Percentiles rank a stretch among this genome's conserved stretches.
Conservation (phyloP, 2,113 vertebrate genomes). For the Pluvianellus socialis region DNA sequence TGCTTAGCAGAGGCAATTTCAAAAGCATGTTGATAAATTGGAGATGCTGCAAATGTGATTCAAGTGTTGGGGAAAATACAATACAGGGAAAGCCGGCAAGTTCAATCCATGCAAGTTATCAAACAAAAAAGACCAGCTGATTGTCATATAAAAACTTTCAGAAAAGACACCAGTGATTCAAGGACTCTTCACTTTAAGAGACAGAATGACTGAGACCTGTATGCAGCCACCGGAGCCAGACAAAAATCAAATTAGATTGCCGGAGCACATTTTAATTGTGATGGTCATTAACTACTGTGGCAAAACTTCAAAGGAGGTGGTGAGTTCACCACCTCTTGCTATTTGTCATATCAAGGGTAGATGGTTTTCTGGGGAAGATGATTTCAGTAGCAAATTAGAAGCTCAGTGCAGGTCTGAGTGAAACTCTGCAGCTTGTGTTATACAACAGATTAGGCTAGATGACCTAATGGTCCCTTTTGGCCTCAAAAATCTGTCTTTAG, state of each 20-base stretch:
- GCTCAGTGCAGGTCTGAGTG: not conserved
- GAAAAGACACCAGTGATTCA: not conserved
- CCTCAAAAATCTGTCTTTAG: not conserved
- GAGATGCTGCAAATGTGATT: not conserved
- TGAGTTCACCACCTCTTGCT: not conserved
- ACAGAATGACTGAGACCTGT: not conserved
- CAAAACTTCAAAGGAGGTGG: not conserved
- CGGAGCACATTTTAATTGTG: not conserved
- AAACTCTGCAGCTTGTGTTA: not conserved
- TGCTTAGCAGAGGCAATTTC: not conserved
- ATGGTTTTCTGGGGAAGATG: not conserved
- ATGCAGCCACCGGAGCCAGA: not conserved
- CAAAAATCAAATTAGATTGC: not conserved
- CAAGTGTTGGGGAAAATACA: not conserved
- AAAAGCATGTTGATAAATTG: not conserved
- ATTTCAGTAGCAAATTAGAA: not conserved
- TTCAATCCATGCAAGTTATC: not conserved
- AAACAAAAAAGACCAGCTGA: not conserved
- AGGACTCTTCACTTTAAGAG: not conserved
- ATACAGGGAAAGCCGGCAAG: fast-evolving
- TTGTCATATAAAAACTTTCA: not conserved
- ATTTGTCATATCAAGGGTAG: not conserved
- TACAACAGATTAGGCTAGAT: not conserved
- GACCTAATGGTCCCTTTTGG: not conserved
- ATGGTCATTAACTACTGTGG: not conserved